Conservation (phyloP, 2,797 vertebrate species). For the Meriones psammophilus region DNA sequence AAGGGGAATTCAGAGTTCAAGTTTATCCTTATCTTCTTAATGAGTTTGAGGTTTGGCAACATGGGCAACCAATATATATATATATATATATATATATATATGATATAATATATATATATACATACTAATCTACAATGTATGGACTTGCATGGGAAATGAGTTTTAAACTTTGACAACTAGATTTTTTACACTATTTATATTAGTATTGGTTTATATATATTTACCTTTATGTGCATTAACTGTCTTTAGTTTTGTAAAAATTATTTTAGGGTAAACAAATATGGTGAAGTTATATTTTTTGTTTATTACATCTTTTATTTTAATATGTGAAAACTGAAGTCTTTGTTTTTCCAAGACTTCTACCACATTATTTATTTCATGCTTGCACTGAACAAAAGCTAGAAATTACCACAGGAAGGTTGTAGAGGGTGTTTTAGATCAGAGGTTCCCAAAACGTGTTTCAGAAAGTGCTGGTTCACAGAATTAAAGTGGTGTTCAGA, state of each 20-base stretch:
- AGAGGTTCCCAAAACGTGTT: constrained; percentile 21
- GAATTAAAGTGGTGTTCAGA: neutral
- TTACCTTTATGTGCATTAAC: neutral
- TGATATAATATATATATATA: neutral
- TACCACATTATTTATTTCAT: constrained; percentile 29
- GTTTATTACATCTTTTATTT: neutral
- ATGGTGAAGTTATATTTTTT: constrained; percentile 23
- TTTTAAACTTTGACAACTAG: constrained; percentile 34
- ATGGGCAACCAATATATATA: neutral
- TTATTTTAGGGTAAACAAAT: constrained; percentile 27
- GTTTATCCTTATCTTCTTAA: neutral
- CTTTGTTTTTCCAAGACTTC: neutral
- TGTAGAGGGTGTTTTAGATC: neutral
- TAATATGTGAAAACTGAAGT: neutral
- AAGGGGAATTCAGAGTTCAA: neutral
- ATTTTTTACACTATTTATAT: constrained; percentile 43
- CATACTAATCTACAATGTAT: constrained; percentile 15
- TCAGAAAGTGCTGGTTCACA: constrained; percentile 6
- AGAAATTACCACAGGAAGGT: constrained; percentile 3
- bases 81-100: no score
- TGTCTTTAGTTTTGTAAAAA: constrained; percentile 36
- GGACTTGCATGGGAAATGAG: constrained; percentile 20
- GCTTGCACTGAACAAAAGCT: constrained; percentile 21
- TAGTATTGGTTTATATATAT: constrained; percentile 3
- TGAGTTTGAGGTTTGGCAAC: neutral